Conservation (phyloP, 2,888 invertebrate species). For the Eurytoma adleriae region DNA sequence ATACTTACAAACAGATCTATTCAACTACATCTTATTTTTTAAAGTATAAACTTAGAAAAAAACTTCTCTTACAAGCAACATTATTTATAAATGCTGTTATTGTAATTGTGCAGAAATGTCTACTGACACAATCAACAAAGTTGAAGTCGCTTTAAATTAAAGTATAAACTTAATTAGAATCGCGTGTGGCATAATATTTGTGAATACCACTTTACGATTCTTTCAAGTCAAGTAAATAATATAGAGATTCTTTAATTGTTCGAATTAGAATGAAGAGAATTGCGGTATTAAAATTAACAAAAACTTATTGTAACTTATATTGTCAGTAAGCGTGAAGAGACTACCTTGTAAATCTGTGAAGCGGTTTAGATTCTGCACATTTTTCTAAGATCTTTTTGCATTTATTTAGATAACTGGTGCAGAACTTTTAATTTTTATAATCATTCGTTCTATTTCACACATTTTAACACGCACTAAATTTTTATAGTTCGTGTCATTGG, state of each 20-base stretch:
- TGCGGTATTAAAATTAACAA: conserved; percentile 14
- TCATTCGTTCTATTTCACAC: conserved; percentile 17
- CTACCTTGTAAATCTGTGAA: conserved; percentile 17
- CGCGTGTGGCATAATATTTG: conserved; percentile 53
- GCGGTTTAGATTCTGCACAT: conserved; percentile 14
- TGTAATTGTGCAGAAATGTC: conserved; percentile 47
- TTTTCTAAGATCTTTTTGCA: conserved; percentile 38
- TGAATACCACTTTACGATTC: conserved; percentile 44
- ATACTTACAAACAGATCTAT: conserved; percentile 42
- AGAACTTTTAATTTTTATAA: conserved; percentile 10
- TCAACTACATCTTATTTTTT: conserved; percentile 28
- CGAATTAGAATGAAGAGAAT: conserved; percentile 17
- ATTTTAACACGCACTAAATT: conserved; percentile 39
- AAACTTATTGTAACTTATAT: conserved; percentile 36
- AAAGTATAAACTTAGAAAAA: conserved; percentile 37
- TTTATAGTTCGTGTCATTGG: conserved; percentile 39
- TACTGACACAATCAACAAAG: conserved; percentile 46
- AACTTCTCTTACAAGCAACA: conserved; percentile 18
- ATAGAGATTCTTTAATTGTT: conserved; percentile 43
- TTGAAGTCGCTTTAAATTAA: conserved; percentile 56
- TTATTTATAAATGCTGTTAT: conserved; percentile 47
- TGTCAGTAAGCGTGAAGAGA: conserved; percentile 19
- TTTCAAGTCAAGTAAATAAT: conserved; percentile 40
- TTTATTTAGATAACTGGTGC: conserved; percentile 29
- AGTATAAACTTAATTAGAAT: conserved; percentile 52